Evolutionary conservation across 2,888 invertebrate genomes (phyloP).

Genomic region (Parascotia fuliginaria): DNA sequence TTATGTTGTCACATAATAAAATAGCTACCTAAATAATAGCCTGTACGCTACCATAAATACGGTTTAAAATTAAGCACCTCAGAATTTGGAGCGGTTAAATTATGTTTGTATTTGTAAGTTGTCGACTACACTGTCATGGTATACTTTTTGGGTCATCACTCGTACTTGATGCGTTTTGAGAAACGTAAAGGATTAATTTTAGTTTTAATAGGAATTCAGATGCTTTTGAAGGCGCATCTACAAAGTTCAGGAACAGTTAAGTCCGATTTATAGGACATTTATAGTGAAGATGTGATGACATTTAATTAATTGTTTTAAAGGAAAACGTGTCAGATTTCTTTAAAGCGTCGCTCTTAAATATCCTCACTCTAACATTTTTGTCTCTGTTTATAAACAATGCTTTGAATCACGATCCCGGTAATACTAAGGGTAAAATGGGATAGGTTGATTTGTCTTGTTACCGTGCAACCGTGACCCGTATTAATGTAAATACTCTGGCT

Average conservation of each 20-base stretch:
- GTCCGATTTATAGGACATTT: constrained; percentile 57
- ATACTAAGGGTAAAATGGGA: background rate
- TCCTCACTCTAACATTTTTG: constrained; percentile 3
- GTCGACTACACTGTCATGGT: constrained; percentile 72
- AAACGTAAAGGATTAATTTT: constrained; percentile 73
- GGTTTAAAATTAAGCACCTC: constrained; percentile 4
- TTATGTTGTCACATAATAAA: constrained; percentile 17
- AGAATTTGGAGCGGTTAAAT: constrained; percentile 13
- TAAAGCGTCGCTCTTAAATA: constrained; percentile 8
- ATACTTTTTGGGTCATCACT: constrained; percentile 77
- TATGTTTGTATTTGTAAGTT: constrained; percentile 64
- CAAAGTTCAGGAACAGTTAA: constrained; percentile 54
- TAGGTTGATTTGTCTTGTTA: background rate
- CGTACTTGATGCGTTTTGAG: constrained; percentile 77
- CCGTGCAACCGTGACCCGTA: background rate
- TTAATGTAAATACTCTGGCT: background rate
- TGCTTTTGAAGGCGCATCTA: constrained; percentile 52
- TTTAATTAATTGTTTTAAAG: constrained; percentile 34
- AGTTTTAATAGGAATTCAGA: constrained; percentile 71
- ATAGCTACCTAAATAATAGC: constrained; percentile 13
- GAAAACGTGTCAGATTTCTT: constrained; percentile 18
- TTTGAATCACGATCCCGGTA: background rate
- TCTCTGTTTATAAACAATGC: constrained; percentile 8
- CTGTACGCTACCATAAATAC: constrained; percentile 31
- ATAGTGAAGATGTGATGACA: constrained; percentile 46